phyloP scores from a whole-genome alignment of 2,797 vertebrate species.

The Spea hammondii region DNA sequence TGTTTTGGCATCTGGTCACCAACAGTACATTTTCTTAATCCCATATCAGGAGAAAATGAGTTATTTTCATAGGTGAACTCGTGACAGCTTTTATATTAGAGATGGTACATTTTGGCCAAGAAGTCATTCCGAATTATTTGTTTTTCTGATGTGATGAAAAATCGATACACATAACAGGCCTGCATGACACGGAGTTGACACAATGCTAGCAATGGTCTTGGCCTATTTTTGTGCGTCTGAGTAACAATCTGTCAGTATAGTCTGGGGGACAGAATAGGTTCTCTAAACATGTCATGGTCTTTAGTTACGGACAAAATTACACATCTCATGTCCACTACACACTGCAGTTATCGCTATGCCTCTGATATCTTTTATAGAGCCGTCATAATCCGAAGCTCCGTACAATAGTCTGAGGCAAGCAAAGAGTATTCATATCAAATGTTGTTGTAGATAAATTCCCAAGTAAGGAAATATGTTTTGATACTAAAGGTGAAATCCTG shows the following conservation, averaged over 20 bases:
- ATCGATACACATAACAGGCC: background rate
- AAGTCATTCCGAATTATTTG: background rate
- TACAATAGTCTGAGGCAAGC: too few species aligned
- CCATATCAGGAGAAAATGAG: background rate
- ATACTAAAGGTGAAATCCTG: too few species aligned
- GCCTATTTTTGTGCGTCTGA: background rate
- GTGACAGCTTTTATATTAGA: background rate
- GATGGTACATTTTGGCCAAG: background rate
- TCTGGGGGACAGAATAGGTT: background rate
- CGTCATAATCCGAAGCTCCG: too few species aligned
- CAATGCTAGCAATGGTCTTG: background rate
- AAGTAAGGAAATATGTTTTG: too few species aligned
- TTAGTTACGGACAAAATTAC: too few species aligned
- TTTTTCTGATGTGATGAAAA: background rate
- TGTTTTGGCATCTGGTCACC: background rate
- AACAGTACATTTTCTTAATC: background rate
- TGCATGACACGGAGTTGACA: background rate
- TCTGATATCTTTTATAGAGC: too few species aligned
- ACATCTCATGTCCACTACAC: too few species aligned
- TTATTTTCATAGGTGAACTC: background rate
- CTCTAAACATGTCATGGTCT: background rate
- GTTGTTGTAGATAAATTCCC: too few species aligned
- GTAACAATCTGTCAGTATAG: background rate
- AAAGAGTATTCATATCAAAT: too few species aligned
- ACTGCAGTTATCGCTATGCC: too few species aligned